Conservation (phyloP, 2,113 vertebrate genomes). For the Oreochromis tanganicae region DNA sequence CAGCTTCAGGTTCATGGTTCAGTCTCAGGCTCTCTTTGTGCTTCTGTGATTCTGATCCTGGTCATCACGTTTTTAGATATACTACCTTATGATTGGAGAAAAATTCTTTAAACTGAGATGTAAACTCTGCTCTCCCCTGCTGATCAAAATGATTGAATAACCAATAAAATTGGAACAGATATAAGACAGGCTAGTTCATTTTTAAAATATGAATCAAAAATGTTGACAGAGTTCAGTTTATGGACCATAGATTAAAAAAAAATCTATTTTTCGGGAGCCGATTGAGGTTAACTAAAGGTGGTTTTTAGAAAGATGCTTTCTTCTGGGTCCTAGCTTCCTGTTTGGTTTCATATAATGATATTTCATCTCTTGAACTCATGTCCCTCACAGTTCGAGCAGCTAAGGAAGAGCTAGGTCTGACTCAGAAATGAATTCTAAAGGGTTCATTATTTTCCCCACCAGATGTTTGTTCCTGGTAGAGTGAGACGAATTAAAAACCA, state of each 20-base stretch:
- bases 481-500: neutral
- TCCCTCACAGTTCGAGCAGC: neutral
- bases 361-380: neutral
- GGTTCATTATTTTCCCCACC: neutral
- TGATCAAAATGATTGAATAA: neutral
- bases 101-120: neutral
- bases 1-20: neutral
- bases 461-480: neutral
- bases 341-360: neutral
- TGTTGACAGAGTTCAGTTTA: neutral
- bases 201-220: neutral
- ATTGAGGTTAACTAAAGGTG: neutral
- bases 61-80: neutral
- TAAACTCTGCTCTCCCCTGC: accelerated
- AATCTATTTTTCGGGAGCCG: neutral
- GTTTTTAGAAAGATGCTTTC: neutral
- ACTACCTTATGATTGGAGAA: neutral
- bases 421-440: neutral
- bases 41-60: neutral
- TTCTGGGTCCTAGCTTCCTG: neutral
- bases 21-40: neutral
- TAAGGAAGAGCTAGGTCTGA: neutral
- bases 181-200: neutral
- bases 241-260: neutral
- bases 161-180: neutral